phyloP scores from a whole-genome alignment of 2,113 vertebrate genomes.

The sheep (Ovis aries) region DNA sequence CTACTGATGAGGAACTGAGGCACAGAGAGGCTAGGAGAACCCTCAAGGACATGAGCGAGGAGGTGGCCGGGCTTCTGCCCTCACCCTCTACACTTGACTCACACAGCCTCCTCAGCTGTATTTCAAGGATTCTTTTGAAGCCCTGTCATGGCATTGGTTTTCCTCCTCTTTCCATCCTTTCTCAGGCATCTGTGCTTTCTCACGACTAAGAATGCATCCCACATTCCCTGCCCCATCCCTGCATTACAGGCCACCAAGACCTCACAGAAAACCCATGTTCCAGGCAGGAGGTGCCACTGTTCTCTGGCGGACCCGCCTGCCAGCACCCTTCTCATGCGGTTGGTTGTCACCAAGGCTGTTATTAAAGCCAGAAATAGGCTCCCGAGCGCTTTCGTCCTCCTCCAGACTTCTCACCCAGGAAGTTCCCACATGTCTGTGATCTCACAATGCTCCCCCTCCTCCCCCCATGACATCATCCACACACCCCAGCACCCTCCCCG shows the following conservation, averaged over 20 bases:
- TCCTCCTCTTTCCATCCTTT: background rate
- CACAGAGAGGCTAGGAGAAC: background rate
- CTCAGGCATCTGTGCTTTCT: background rate
- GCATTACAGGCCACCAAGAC: slow-evolving; percentile 14
- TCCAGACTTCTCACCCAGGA: slow-evolving; percentile 43
- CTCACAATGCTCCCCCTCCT: background rate
- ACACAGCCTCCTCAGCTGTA: background rate
- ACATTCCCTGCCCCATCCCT: background rate
- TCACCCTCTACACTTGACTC: background rate
- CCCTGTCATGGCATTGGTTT: background rate
- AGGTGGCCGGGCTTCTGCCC: background rate
- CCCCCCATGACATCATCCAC: background rate
- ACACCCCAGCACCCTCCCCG: background rate
- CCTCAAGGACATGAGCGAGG: background rate
- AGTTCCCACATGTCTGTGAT: slow-evolving; percentile 32
- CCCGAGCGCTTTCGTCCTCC: background rate
- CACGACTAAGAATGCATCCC: slow-evolving; percentile 12
- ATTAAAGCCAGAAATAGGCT: slow-evolving; percentile 62
- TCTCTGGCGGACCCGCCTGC: background rate
- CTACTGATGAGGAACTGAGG: background rate
- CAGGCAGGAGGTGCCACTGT: background rate
- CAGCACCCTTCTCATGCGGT: background rate
- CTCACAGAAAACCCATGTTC: slow-evolving; percentile 26
- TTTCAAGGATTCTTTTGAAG: background rate
- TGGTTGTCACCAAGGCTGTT: slow-evolving; percentile 50